These are phyloP conservation scores for Dilophus febrilis DNA, from an alignment of 2,888 invertebrate species.

Conservation along the genomic window DNA sequence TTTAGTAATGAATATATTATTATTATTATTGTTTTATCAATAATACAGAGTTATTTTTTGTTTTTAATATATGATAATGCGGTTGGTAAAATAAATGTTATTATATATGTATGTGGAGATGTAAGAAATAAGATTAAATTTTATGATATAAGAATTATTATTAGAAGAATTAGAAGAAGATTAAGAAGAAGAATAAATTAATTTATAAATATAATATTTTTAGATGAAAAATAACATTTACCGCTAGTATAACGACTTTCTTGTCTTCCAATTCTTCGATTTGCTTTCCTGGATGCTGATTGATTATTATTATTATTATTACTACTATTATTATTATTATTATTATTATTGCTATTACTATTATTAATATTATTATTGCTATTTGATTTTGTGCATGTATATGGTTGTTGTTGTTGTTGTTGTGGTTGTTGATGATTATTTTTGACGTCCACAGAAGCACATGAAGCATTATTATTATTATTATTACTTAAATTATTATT, in stretches of 20 bases:
- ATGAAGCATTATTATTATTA: not conserved
- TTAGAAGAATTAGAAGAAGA: too few species aligned
- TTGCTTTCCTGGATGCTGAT: constrained; percentile 8
- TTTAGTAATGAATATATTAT: too few species aligned
- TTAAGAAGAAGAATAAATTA: too few species aligned
- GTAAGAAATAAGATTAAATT: too few species aligned
- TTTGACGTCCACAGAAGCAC: not conserved
- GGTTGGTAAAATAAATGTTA: too few species aligned
- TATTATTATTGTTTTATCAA: too few species aligned
- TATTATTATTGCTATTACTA: constrained; percentile 3
- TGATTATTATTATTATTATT: not conserved
- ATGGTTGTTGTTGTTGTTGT: not conserved
- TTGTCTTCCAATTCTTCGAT: constrained; percentile 17
- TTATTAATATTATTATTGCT: constrained; percentile 11
- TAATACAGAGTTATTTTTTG: too few species aligned
- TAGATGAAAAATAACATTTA: too few species aligned
- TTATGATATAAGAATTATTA: too few species aligned
- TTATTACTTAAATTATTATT: not conserved
- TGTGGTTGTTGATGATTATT: constrained; percentile 2
- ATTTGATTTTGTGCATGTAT: constrained; percentile 3
- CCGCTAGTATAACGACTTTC: constrained; percentile 20
- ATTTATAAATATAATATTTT: too few species aligned
- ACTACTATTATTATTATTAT: constrained; percentile 3
- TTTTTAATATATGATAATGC: too few species aligned
- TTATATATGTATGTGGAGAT: too few species aligned